These are phyloP conservation scores for Melanaphis sacchari DNA, from an alignment of 1,140 invertebrate species.

Conservation along the genomic window DNA sequence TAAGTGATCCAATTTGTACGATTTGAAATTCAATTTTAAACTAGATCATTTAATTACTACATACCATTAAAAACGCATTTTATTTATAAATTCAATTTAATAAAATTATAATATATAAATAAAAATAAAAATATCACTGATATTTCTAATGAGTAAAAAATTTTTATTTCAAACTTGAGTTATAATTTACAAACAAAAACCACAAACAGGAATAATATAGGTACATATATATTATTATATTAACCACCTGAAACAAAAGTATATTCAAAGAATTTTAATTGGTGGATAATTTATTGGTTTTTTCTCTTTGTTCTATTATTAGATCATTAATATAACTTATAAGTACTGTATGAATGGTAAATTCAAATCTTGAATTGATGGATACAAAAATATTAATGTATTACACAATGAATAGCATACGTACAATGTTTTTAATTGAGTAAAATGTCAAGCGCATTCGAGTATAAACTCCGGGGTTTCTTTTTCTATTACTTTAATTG, in stretches of 20 bases:
- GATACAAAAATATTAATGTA: neutral
- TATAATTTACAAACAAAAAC: neutral
- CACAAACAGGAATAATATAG: neutral
- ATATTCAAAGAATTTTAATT: neutral
- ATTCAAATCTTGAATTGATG: neutral
- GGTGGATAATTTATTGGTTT: too few relatives aligned
- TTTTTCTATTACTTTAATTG: neutral
- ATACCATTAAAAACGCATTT: neutral
- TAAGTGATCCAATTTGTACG: neutral
- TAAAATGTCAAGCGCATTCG: constrained; percentile 4
- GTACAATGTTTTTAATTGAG: neutral
- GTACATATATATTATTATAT: neutral
- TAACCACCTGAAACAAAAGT: neutral
- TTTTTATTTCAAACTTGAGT: neutral
- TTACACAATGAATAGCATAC: neutral
- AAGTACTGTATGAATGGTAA: neutral
- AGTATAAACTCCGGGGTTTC: neutral
- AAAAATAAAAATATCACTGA: neutral
- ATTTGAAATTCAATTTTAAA: neutral
- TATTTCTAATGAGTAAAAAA: neutral
- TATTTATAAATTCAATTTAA: neutral
- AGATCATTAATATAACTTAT: neutral
- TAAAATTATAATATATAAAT: neutral
- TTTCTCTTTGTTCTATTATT: neutral
- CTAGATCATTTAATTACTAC: neutral